Conservation (phyloP, 2,888 invertebrate species). For the Chorisops tibialis region DNA sequence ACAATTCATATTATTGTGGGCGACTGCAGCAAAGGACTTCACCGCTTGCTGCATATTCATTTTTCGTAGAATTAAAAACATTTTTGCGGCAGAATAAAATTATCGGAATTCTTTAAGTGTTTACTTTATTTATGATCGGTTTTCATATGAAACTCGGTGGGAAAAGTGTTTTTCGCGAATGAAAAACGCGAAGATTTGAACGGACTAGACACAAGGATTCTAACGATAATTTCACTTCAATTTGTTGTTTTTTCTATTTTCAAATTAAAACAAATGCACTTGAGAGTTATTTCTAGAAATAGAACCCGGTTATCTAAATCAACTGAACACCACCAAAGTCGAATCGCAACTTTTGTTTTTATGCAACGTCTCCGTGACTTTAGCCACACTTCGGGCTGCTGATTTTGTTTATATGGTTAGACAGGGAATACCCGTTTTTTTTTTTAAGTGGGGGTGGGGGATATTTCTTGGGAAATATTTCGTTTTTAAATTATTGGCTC, state of each 20-base stretch:
- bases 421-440: too few relatives aligned
- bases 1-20: too few relatives aligned
- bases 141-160: not conserved
- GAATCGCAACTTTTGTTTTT: slow-evolving; percentile 14
- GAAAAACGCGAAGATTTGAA: slow-evolving; percentile 34
- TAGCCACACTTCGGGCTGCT: not conserved
- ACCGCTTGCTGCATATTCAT: slow-evolving; percentile 34
- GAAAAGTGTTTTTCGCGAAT: not conserved
- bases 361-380: not conserved
- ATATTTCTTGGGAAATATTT: too few relatives aligned
- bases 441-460: too few relatives aligned
- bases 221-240: too few relatives aligned
- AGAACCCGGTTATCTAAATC: not conserved
- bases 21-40: slow-evolving; percentile 23
- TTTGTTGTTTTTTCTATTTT: too few relatives aligned
- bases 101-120: too few relatives aligned
- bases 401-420: too few relatives aligned
- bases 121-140: too few relatives aligned
- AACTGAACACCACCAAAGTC: not conserved
- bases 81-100: slow-evolving; percentile 29
- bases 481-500: too few relatives aligned
- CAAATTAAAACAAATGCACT: too few relatives aligned
- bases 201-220: not conserved
- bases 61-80: slow-evolving; percentile 39
- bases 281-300: too few relatives aligned